Percentiles rank a stretch among this genome's conserved stretches.
Conservation (phyloP, 2,888 invertebrate species). For the Microctonus aethiopoides region DNA sequence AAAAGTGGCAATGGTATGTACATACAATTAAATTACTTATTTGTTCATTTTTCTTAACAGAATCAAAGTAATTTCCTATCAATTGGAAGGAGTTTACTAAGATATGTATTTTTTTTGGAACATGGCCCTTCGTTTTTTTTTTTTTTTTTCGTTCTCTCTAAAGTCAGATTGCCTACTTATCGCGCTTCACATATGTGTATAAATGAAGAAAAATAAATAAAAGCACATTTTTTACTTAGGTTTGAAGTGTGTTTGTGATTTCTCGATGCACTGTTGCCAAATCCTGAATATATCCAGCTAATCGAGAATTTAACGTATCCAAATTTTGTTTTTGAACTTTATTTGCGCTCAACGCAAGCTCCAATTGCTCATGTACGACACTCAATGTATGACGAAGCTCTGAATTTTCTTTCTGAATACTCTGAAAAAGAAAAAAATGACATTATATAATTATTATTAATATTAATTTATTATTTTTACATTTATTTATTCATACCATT, state of each 20-base stretch:
- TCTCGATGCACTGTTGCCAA: constrained; percentile 86
- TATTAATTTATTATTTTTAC: background rate
- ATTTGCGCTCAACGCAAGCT: constrained; percentile 81
- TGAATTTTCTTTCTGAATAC: constrained; percentile 74
- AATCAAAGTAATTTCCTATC: constrained; percentile 26
- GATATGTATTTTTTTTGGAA: constrained; percentile 49
- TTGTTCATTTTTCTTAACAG: constrained; percentile 34
- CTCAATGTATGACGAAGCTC: constrained; percentile 77
- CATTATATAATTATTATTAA: background rate
- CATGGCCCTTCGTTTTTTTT: constrained; percentile 45
- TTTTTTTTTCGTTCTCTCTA: constrained; percentile 26
- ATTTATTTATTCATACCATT: constrained; percentile 49
- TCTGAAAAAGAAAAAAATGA: constrained; percentile 57
- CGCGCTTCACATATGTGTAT: background rate
- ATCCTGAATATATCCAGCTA: constrained; percentile 83
- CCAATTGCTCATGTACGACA: constrained; percentile 82
- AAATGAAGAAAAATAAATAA: background rate
- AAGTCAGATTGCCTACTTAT: constrained; percentile 19
- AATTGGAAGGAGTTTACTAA: constrained; percentile 42
- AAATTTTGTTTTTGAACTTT: constrained; percentile 85
- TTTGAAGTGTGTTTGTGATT: constrained; percentile 82
- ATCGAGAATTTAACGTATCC: constrained; percentile 84
- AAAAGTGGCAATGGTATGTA: constrained; percentile 6
- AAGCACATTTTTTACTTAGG: constrained; percentile 68
- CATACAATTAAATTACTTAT: constrained; percentile 7